Base-by-base conservation (phyloP, 1,140 invertebrate species). In the Drosophila nannoptera region DNA sequence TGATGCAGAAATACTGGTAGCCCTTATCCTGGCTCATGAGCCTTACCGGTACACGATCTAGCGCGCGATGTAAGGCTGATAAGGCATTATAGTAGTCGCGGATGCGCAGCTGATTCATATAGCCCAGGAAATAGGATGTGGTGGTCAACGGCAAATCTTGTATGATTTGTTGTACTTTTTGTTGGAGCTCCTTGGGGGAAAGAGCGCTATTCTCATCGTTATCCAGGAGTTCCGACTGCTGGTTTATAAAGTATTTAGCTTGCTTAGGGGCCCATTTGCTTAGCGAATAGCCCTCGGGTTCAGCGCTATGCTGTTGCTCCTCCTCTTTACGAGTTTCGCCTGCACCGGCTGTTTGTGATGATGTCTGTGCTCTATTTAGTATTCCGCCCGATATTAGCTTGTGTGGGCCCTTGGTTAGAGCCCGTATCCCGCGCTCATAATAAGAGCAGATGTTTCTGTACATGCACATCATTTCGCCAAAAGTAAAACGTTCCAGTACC, bases 61-160 rank as follows among this genome's bases (percentile, higher is more conserved):
- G 96, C 83, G 95, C 96, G 76, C 96, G 94, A 90, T 96, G 95
- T 0, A 98, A 90, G 71, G 94, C 95, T 73, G 96, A 93, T 59
- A 96, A 88, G 0, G 96, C 94, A 2, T 95, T 96, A 83, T 94
- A 95, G 88, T 96, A 96, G 89, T 98, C 97, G 80, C 95, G 95
- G 4, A 96, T 93, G 32, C 97, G 90, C 42, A 98, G 89, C 80
- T 94, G 96, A 90, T 98, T 98, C 74, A 98, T 90, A 87, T 97
- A 98, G 78, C 95, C 96, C 32, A 98, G 90, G 87, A 96, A 98
- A 92, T 98, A 96, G 93, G 95, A 94, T 90, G 97, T 96, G 8
- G 95, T 93, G 87, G 95, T 93, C 53, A 96, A 93, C 12, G 95
- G 95, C 90, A 96, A 95, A 69, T 94, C 93, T 77, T 92, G 92